Percentiles rank a stretch among this genome's conserved stretches.
phyloP scores from a whole-genome alignment of 2,888 invertebrate species.

The Miltochrista miniata region DNA sequence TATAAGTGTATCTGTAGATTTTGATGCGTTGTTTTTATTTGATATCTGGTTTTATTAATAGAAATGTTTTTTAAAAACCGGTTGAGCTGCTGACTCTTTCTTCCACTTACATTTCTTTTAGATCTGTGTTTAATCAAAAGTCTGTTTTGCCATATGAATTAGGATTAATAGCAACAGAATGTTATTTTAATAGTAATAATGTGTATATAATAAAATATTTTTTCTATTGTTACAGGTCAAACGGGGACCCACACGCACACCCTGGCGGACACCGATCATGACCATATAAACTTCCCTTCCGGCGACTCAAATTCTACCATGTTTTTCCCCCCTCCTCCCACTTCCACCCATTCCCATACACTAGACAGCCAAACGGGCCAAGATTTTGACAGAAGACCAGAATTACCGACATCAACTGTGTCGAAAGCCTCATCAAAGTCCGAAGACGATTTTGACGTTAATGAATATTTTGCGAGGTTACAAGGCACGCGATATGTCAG shows the following conservation, averaged over 20 bases:
- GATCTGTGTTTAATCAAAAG: too few relatives aligned
- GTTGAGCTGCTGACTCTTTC: too few relatives aligned
- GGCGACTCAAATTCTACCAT: slow-evolving; percentile 58
- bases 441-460: slow-evolving; percentile 78
- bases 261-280: slow-evolving; percentile 54
- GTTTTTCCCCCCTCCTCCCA: slow-evolving; percentile 24
- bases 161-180: too few relatives aligned
- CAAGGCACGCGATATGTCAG: slow-evolving; percentile 76
- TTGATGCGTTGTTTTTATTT: too few relatives aligned
- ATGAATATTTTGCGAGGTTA: slow-evolving; percentile 75
- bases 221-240: slow-evolving; percentile 67
- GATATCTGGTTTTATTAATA: too few relatives aligned
- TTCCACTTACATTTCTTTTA: too few relatives aligned
- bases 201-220: not conserved
- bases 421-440: slow-evolving; percentile 57
- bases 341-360: slow-evolving; percentile 18
- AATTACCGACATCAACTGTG: slow-evolving; percentile 26
- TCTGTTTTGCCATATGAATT: too few relatives aligned
- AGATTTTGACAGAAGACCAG: slow-evolving; percentile 13
- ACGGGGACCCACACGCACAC: slow-evolving; percentile 45
- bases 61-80: too few relatives aligned
- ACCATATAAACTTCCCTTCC: slow-evolving; percentile 48
- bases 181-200: too few relatives aligned
- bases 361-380: slow-evolving; percentile 19
- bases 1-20: too few relatives aligned